These are phyloP conservation scores for Brachymystax lenok DNA, from an alignment of 2,797 vertebrate species.

Conservation along the genomic window DNA sequence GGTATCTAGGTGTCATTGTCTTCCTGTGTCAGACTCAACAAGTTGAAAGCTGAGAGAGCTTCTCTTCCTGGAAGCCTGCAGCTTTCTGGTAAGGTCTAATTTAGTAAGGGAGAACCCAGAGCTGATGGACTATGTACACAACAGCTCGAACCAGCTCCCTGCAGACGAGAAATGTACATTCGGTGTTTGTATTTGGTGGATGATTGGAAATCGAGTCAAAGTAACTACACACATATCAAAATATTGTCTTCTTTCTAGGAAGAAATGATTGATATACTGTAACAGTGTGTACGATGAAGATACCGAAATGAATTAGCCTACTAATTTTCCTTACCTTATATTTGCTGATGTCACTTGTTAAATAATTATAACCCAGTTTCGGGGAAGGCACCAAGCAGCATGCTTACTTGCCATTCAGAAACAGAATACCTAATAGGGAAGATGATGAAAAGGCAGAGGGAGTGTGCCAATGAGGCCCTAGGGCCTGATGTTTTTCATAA, in stretches of 20 bases:
- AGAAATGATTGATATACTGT: neutral
- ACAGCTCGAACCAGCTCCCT: slow-evolving; percentile 16
- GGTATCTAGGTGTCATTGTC: slow-evolving; percentile 18
- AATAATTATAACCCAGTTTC: neutral
- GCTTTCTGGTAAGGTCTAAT: slow-evolving; percentile 62
- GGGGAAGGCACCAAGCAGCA: slow-evolving; percentile 12
- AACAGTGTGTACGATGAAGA: neutral
- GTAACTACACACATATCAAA: neutral
- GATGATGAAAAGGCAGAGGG: slow-evolving; percentile 52
- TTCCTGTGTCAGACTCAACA: slow-evolving; percentile 42
- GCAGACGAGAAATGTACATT: slow-evolving; percentile 13
- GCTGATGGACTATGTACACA: slow-evolving; percentile 8
- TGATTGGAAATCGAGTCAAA: neutral
- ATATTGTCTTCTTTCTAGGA: neutral
- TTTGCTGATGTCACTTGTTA: neutral
- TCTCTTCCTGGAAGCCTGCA: slow-evolving; percentile 67
- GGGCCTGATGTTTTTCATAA: slow-evolving; percentile 2
- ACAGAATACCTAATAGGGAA: slow-evolving; percentile 48
- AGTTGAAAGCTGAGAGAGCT: slow-evolving; percentile 21
- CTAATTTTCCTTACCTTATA: neutral
- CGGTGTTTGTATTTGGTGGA: neutral
- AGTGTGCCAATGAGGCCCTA: slow-evolving; percentile 49
- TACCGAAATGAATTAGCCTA: too few relatives aligned
- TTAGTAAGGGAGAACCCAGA: slow-evolving; percentile 56
- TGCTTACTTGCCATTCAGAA: slow-evolving; percentile 37